Evolutionary conservation across 2,797 vertebrate genomes (phyloP), one percentile per base, ranked within the genome.

Genomic region (Danionella dracula): DNA sequence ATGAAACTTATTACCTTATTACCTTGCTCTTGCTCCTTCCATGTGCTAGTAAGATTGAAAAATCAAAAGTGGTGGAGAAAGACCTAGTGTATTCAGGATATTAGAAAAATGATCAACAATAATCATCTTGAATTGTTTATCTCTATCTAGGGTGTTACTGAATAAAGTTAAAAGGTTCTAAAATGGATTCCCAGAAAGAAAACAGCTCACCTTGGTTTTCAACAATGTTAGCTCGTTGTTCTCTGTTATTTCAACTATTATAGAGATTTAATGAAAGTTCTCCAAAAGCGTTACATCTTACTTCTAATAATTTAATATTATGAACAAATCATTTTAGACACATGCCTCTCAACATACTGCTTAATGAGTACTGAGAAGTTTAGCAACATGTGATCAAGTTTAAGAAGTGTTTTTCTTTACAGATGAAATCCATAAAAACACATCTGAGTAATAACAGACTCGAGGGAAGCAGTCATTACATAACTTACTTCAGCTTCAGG

Each of bases 271-370:
- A 23, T 49, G 41, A 50, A 50, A 31, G 49, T 41, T 66, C 42
- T 59, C 67, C 74, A 70, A 64, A 41, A 11, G 35, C 63, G 44
- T 45, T 68, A 61, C 68, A 73, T 62, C 64, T 34, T 38, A n/a
- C 32, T 42, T 38, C 23, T 21, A 41, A 38, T 45, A 19, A 31
- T 62, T 60, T 53, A 66, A 65, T 45, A 35, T 54, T 41, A 27
- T 19, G 54, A 57, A 65, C 64, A 68, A 71, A 44, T 37, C 51
- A 45, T n/a, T 38, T 38, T 17, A 34, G 9, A 20, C 27, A 65
- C 53, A 60, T 53, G 55, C 37, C 29, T 65, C 54, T 71, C 19
- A 63, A n/a, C 38, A 44, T 54, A 50, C 9, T 32, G 48, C 19
- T 17, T n/a, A 44, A 21, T 4, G 48, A 4, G 23, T 41, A 51